phyloP scores from a whole-genome alignment of 2,888 invertebrate genomes.

The Yponomeuta cagnagella region DNA sequence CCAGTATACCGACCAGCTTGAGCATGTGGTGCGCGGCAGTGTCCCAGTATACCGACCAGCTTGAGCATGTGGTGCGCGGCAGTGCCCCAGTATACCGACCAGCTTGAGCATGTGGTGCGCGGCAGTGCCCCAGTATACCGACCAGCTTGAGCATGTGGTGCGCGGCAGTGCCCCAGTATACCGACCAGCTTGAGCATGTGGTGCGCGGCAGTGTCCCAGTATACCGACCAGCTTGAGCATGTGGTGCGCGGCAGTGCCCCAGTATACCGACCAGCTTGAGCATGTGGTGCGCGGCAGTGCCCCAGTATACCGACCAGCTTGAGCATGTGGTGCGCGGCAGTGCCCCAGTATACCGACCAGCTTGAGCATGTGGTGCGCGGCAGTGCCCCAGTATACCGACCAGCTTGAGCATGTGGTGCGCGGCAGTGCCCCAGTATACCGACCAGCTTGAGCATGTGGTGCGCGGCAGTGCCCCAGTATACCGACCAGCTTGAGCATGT shows the following conservation, averaged over 20 bases:
- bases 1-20: constrained; percentile 37
- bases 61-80: constrained; percentile 87
- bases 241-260: too few relatives aligned
- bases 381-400: neutral
- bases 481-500: constrained; percentile 76
- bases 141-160: neutral
- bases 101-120: neutral
- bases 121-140: neutral
- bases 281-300: neutral
- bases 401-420: neutral
- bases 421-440: too few relatives aligned
- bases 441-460: neutral
- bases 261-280: neutral
- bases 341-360: neutral
- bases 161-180: too few relatives aligned
- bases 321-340: neutral
- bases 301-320: neutral
- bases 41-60: constrained; percentile 76
- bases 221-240: neutral
- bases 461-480: neutral
- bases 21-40: constrained; percentile 89
- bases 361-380: neutral
- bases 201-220: neutral
- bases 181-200: neutral
- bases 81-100: constrained; percentile 50